These are phyloP conservation scores for Porites cylindrica DNA, from an alignment of 92 coral and sea anemone species.

Conservation along the genomic window DNA sequence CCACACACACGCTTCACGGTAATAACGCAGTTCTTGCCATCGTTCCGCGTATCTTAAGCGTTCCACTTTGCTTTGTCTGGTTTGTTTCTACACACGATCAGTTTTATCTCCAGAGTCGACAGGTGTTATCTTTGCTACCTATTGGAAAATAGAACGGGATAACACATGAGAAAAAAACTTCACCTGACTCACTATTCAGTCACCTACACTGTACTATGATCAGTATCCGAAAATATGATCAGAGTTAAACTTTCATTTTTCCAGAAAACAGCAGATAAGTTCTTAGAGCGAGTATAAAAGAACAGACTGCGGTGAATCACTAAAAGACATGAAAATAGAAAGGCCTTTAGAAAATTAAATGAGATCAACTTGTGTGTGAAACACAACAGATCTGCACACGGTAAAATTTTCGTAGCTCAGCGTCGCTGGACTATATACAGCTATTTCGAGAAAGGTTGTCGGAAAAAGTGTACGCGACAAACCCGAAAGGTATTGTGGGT, in stretches of 20 bases:
- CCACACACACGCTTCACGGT: neutral
- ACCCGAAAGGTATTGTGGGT: too few species aligned
- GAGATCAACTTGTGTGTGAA: too few species aligned
- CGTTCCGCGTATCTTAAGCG: neutral
- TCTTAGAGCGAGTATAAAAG: neutral
- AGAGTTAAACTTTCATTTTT: neutral
- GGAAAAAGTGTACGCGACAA: too few species aligned
- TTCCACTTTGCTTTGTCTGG: neutral
- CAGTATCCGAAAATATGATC: neutral
- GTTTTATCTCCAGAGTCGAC: conserved; percentile 89
- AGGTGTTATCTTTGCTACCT: conserved; percentile 97
- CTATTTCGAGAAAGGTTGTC: too few species aligned
- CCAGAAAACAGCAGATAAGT: neutral
- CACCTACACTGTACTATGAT: neutral
- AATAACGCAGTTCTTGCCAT: neutral
- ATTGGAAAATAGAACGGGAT: neutral
- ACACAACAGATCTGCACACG: too few species aligned
- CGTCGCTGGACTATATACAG: too few species aligned
- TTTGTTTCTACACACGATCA: neutral
- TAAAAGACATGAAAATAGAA: too few species aligned
- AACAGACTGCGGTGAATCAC: too few species aligned
- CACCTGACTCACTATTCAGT: too few species aligned
- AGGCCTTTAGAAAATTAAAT: too few species aligned
- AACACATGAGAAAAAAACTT: neutral
- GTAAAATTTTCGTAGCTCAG: too few species aligned